Conservation (phyloP, 2,113 vertebrate genomes). For the Carlito syrichta region DNA sequence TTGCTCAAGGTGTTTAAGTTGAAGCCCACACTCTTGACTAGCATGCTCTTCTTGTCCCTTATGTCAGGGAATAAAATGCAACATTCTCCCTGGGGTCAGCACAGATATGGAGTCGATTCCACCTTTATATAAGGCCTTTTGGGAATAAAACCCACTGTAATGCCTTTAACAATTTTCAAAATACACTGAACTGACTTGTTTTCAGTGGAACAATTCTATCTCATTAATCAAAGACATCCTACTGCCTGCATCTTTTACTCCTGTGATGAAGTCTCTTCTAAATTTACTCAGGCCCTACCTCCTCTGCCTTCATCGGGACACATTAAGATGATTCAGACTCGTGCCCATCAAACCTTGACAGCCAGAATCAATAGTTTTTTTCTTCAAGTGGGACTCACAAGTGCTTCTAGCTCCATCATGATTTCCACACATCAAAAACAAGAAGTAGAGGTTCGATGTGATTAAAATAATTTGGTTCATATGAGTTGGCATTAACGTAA, state of each 20-base stretch:
- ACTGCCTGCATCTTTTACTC: neutral
- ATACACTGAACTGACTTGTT: neutral
- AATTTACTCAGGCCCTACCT: neutral
- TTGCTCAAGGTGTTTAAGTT: neutral
- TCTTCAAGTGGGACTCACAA: neutral
- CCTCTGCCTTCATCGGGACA: neutral
- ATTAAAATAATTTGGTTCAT: neutral
- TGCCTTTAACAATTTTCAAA: constrained; percentile 6
- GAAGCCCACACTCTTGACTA: neutral
- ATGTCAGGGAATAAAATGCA: neutral
- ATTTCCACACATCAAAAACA: neutral
- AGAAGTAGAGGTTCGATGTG: neutral
- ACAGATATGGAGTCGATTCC: neutral
- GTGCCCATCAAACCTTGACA: neutral
- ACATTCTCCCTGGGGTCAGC: neutral
- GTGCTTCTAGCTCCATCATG: neutral
- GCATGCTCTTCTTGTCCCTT: neutral
- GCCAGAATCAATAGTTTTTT: neutral
- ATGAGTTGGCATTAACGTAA: neutral
- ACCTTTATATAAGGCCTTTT: neutral
- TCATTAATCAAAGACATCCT: neutral
- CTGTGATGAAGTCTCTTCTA: neutral
- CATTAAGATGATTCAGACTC: neutral
- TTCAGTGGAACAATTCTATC: neutral
- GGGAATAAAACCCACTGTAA: neutral